Conservation (phyloP, 2,797 vertebrate genomes). For the Spatula versicolor region DNA sequence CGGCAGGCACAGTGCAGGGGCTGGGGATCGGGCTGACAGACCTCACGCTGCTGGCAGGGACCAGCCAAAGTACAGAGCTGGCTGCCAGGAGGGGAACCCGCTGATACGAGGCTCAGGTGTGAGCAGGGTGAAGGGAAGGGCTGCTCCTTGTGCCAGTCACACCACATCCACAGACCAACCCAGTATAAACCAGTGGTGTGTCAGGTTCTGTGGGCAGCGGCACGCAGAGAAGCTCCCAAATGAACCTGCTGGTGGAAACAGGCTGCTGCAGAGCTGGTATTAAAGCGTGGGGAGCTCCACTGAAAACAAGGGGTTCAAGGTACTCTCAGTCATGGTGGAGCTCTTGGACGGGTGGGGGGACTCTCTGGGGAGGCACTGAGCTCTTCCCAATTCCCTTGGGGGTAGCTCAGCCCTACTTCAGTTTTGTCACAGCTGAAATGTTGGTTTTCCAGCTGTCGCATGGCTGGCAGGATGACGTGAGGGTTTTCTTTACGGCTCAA, state of each 20-base stretch:
- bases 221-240: neutral
- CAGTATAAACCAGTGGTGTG: neutral
- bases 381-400: neutral
- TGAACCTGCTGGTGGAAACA: neutral
- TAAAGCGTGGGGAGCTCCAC: neutral
- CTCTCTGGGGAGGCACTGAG: neutral
- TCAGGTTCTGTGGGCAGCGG: neutral
- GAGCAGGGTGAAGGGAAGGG: neutral
- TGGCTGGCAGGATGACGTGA: neutral
- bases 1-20: neutral
- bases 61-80: neutral
- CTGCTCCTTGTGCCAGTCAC: neutral
- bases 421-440: neutral
- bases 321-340: neutral
- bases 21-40: neutral
- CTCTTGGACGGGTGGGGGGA: neutral
- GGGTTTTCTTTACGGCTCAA: neutral
- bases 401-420: neutral
- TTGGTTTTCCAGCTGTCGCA: neutral
- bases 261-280: neutral
- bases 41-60: too few species aligned
- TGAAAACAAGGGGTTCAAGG: neutral
- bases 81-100: neutral
- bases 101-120: neutral
- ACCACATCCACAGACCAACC: neutral